A percentile compares a stretch with the other conserved stretches of the same genome.
phyloP scores from a whole-genome alignment of 35 echinoderm and acorn worm species.

The Eucidaris tribuloides region DNA sequence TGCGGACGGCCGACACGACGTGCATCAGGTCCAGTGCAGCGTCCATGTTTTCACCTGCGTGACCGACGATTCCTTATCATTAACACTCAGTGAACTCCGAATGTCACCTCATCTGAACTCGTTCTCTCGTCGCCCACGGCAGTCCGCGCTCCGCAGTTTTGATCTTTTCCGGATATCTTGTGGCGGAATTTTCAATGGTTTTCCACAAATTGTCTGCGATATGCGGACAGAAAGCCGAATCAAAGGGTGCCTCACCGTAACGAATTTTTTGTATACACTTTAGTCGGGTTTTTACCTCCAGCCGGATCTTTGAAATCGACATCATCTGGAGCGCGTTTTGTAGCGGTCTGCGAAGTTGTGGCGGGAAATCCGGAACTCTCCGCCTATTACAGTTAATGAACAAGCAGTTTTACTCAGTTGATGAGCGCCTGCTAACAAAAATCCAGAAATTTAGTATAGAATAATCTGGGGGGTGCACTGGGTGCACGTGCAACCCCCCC shows the following conservation, averaged over 20 bases:
- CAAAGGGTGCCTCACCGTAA: neutral
- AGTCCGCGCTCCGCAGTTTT: neutral
- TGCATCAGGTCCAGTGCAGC: neutral
- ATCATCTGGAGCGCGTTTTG: neutral
- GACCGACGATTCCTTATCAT: no score
- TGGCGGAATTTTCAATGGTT: neutral
- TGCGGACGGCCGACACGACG: neutral
- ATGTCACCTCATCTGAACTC: neutral
- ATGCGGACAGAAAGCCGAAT: neutral
- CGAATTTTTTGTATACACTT: neutral
- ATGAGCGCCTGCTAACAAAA: neutral
- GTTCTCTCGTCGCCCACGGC: no score
- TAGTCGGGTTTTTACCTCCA: neutral
- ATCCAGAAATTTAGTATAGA: no score
- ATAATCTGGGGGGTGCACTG: no score
- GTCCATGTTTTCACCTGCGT: neutral
- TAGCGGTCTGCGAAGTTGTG: neutral
- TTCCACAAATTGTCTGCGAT: conserved; percentile 8
- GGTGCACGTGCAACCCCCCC: no score
- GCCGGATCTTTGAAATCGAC: neutral
- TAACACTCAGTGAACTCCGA: neutral
- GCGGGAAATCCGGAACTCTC: neutral
- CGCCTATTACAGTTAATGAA: no score
- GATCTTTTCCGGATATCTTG: neutral
- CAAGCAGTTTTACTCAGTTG: neutral